phyloP scores from a whole-genome alignment of 2,797 vertebrate species.

The Muraenolepis orangiensis region DNA sequence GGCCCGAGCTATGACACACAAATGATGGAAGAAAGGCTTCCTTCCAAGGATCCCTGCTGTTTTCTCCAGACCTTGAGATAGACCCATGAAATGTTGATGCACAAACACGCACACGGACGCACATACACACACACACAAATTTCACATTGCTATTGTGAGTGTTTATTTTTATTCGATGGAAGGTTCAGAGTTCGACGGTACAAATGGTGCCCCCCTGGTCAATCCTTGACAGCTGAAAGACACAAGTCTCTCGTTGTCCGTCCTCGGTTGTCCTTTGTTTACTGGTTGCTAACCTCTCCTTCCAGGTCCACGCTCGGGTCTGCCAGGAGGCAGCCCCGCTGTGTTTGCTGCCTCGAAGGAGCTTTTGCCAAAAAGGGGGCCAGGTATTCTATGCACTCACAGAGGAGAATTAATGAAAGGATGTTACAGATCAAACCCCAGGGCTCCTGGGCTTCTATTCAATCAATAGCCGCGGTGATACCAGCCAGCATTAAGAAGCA shows the following conservation, averaged over 20 bases:
- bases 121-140: slow-evolving; percentile 12
- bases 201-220: slow-evolving; percentile 33
- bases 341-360: slow-evolving; percentile 51
- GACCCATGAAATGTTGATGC: slow-evolving; percentile 13
- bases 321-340: slow-evolving; percentile 33
- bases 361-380: slow-evolving; percentile 54
- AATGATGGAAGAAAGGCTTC: slow-evolving; percentile 33
- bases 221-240: slow-evolving; percentile 43
- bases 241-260: slow-evolving; percentile 29
- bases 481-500: slow-evolving; percentile 54
- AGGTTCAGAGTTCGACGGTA: slow-evolving; percentile 22
- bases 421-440: slow-evolving; percentile 64
- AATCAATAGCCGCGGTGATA: slow-evolving; percentile 62
- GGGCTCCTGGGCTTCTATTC: slow-evolving; percentile 55
- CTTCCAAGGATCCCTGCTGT: slow-evolving; percentile 21
- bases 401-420: slow-evolving; percentile 62
- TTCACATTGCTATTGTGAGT: slow-evolving; percentile 9
- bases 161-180: slow-evolving; percentile 30
- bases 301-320: background rate
- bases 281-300: slow-evolving; percentile 39
- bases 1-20: slow-evolving; percentile 30
- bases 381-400: slow-evolving; percentile 49
- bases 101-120: slow-evolving; percentile 16
- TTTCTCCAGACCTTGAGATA: slow-evolving; percentile 8
- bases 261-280: slow-evolving; percentile 42